A percentile compares a stretch with the other conserved stretches of the same genome.
Conservation (phyloP, 2,113 vertebrate genomes). For the Peucedramus taeniatus region DNA sequence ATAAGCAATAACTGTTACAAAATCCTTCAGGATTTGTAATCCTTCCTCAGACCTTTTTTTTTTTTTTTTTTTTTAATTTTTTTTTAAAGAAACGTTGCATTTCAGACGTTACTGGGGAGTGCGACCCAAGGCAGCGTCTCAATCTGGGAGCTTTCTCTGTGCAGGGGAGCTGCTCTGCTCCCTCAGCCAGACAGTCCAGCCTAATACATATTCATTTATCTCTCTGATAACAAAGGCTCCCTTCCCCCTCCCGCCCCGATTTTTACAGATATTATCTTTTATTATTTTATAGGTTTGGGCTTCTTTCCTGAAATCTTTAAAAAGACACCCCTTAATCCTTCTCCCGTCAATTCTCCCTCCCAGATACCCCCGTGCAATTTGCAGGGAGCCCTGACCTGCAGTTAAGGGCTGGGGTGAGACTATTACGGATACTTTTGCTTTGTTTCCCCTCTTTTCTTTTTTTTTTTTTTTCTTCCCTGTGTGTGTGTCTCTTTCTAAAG, state of each 20-base stretch:
- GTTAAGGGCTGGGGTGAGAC: neutral
- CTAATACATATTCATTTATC: neutral
- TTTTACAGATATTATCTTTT: neutral
- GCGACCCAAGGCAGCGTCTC: neutral
- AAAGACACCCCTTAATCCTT: neutral
- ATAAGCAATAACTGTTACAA: neutral
- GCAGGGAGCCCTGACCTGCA: neutral
- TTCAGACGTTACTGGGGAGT: neutral
- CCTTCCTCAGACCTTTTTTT: neutral
- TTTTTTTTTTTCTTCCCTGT: neutral
- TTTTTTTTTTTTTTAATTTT: neutral
- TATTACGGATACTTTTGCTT: neutral
- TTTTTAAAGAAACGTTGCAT: neutral
- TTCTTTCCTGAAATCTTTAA: neutral
- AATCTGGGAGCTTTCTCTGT: neutral
- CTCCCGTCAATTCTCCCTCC: neutral
- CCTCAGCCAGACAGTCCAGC: neutral
- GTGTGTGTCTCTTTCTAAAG: neutral
- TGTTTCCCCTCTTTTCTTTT: neutral
- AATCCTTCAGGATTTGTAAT: neutral
- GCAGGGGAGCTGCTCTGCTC: neutral
- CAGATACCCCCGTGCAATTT: neutral
- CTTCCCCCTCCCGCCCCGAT: neutral
- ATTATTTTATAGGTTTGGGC: neutral
- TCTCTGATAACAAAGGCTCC: neutral